A percentile compares a stretch with the other conserved stretches of the same genome.
Evolutionary conservation across 2,888 invertebrate species (phyloP).

Genomic region (Globia sparganii): DNA sequence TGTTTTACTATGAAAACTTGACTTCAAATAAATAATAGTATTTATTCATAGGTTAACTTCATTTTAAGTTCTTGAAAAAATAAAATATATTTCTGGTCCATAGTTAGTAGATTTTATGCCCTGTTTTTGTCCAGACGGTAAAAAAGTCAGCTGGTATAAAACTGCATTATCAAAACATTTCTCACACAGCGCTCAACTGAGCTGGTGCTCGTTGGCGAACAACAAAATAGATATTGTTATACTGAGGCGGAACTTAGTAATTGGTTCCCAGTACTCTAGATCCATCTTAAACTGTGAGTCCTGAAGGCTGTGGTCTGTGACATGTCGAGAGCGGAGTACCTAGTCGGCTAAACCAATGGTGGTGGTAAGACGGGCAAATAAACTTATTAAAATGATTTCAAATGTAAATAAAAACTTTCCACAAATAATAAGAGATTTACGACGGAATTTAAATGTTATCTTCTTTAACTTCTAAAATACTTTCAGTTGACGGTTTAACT

Average conservation of each 20-base stretch:
- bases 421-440: not conserved
- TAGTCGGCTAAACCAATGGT: too few relatives aligned
- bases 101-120: too few relatives aligned
- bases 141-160: not conserved
- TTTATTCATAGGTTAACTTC: too few relatives aligned
- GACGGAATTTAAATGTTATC: not conserved
- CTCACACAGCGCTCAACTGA: not conserved
- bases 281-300: conserved; percentile 28
- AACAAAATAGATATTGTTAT: conserved; percentile 32
- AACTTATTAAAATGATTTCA: not conserved
- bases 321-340: not conserved
- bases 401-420: not conserved
- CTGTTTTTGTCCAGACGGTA: too few relatives aligned
- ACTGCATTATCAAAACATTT: not conserved
- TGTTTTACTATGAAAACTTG: too few relatives aligned
- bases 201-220: not conserved
- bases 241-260: conserved; percentile 45
- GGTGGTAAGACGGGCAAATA: not conserved
- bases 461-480: not conserved
- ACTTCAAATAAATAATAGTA: too few relatives aligned
- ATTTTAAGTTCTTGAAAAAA: too few relatives aligned
- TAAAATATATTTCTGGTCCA: too few relatives aligned
- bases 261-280: conserved; percentile 40
- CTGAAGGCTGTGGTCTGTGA: conserved; percentile 11
- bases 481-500: too few relatives aligned